Base-by-base conservation (phyloP, 2,797 vertebrate species). In the Bovichtus variegatus region DNA sequence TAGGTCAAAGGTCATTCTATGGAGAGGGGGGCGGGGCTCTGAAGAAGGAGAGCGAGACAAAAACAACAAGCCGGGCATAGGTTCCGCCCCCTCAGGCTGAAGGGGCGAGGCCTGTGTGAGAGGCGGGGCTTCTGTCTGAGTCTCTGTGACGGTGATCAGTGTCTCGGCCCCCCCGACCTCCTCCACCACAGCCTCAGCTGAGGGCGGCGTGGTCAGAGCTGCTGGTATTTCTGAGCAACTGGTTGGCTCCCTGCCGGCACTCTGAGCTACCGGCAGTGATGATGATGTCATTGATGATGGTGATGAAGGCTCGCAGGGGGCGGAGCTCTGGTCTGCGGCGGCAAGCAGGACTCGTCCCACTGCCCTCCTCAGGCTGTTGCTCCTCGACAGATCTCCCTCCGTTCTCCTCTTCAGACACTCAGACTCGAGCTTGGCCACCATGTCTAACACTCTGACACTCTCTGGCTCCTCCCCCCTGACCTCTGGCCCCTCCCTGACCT, bases 401-500 rank as follows among this genome's bases (percentile, higher is more conserved):
- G 68, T 90, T 89, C 58, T 55, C 19, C 90, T 93, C 87, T 87
- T 92, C 90, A 97, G 90, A 89, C 97, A 97, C 86, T 98, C 96
- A 0, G 96, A 98, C 88, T 99, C 98, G 76, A 99, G 92, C 94
- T 83, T 96, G 19, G 98, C 98, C 60, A 99, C 97, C 96, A 99
- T 97, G 92, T 99, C 97, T 5, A 97, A 94, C 78, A 99, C 98
- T 0, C 93, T 91, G 73, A 98, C 67, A 0, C 96, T 95, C 76
- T 99, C 98, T 0, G 83, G 83, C 83, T 93, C 89, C 74, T 96
- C 96, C 34, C 92, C 87, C 25, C 5, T 41, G 46, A 27, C 34
- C 38, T 71, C 68, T 0, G 50, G 44, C 11, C 53, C 9, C 12
- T 58, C 57, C 25, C 40, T 71, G 16, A 41, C 9, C 23, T 67